Conservation (phyloP, 2,797 vertebrate species). For the Xenops minutus region DNA sequence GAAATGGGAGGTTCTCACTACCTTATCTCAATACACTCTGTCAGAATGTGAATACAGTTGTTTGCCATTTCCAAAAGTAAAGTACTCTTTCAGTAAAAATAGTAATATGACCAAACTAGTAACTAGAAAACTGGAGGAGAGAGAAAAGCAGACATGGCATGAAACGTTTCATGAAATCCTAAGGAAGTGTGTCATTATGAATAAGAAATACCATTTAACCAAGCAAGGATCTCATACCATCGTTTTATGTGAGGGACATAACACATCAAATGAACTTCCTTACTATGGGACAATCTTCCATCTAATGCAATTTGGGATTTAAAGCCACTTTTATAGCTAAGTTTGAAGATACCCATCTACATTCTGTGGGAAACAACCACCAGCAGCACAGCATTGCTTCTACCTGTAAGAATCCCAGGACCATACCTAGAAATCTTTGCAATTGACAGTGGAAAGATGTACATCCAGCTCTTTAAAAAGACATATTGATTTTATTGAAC, state of each 20-base stretch:
- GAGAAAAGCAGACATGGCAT: background rate
- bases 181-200: fast-evolving
- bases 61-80: background rate
- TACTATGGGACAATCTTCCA: background rate
- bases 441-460: background rate
- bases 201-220: background rate
- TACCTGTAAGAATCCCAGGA: background rate
- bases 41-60: background rate
- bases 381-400: background rate
- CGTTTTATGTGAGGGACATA: background rate
- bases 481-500: background rate
- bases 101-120: background rate
- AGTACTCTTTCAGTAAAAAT: background rate
- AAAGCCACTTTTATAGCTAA: background rate
- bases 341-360: background rate
- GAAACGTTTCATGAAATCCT: background rate
- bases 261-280: background rate
- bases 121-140: background rate
- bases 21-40: background rate
- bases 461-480: background rate
- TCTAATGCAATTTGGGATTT: background rate
- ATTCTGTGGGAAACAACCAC: background rate
- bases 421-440: background rate
- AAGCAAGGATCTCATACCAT: background rate
- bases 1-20: background rate